phyloP scores from a whole-genome alignment of 1,140 invertebrate species.

The Melipona quadrifasciata region DNA sequence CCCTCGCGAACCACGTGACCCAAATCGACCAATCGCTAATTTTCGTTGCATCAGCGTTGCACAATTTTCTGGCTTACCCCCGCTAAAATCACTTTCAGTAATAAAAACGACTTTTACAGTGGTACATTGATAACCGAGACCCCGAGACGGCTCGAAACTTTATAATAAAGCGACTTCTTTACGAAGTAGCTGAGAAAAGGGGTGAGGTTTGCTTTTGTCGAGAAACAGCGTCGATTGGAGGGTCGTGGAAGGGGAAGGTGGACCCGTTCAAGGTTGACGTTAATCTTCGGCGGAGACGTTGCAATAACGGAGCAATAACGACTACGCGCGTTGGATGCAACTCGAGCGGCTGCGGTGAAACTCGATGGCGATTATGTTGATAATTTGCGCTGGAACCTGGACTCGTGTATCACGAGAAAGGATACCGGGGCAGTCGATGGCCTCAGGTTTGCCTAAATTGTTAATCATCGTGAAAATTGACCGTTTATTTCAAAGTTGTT shows the following conservation, averaged over 20 bases:
- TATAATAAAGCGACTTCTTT: not conserved
- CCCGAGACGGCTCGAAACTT: not conserved
- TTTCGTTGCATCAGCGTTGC: too few relatives aligned
- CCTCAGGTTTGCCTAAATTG: not conserved
- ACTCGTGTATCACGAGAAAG: not conserved
- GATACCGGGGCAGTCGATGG: not conserved
- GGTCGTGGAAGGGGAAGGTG: not conserved
- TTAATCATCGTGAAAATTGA: not conserved
- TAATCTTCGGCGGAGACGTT: not conserved
- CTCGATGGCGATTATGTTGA: constrained; percentile 8
- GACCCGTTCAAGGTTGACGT: constrained; percentile 11
- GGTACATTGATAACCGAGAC: too few relatives aligned
- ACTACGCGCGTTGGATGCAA: constrained; percentile 8
- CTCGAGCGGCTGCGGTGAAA: constrained; percentile 12
- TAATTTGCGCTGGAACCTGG: not conserved
- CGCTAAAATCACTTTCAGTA: too few relatives aligned
- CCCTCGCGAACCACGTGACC: too few relatives aligned
- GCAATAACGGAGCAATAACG: not conserved
- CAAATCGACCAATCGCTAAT: too few relatives aligned
- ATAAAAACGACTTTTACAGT: too few relatives aligned
- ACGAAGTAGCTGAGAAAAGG: too few relatives aligned
- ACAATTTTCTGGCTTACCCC: too few relatives aligned
- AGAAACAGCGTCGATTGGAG: not conserved
- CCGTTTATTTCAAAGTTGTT: not conserved
- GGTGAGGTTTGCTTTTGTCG: not conserved